A percentile compares a stretch with the other conserved stretches of the same genome.
phyloP scores from a whole-genome alignment of 1,140 invertebrate genomes.

The Ephestia elutella region DNA sequence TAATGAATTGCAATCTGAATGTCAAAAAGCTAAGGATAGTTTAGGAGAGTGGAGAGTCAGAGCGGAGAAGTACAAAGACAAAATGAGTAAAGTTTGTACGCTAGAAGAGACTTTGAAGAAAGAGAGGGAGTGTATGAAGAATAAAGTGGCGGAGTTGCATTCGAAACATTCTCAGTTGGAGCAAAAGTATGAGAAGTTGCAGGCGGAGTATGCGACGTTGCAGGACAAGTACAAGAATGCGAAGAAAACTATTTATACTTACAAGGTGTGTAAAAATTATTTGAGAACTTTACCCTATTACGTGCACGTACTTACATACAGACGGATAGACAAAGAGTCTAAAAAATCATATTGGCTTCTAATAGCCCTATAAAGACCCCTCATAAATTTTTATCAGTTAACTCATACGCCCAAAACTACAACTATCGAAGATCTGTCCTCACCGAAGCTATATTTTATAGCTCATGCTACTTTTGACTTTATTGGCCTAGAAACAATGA shows the following conservation, averaged over 20 bases:
- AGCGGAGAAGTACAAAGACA: slow-evolving; percentile 56
- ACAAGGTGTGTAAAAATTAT: slow-evolving; percentile 62
- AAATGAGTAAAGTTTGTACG: slow-evolving; percentile 35
- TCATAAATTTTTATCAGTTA: no score
- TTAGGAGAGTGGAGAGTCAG: slow-evolving; percentile 45
- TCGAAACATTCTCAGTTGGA: slow-evolving; percentile 38
- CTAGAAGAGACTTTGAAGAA: slow-evolving; percentile 48
- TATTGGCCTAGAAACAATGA: no score
- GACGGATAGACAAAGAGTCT: no score
- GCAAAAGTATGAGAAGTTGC: slow-evolving; percentile 38
- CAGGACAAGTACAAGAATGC: slow-evolving; percentile 75
- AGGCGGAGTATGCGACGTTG: slow-evolving; percentile 52
- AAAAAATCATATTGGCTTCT: no score
- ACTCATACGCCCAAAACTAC: no score
- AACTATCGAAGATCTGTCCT: no score
- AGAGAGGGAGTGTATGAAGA: slow-evolving; percentile 50
- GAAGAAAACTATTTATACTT: slow-evolving; percentile 75
- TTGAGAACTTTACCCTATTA: no score
- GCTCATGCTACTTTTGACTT: no score
- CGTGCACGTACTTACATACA: no score
- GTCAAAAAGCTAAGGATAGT: slow-evolving; percentile 47
- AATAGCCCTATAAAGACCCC: no score
- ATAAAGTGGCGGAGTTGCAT: slow-evolving; percentile 45
- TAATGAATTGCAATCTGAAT: slow-evolving; percentile 50
- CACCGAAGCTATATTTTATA: no score